Base-by-base conservation (phyloP, 2,888 invertebrate genomes). In the Macrophya annulata region DNA sequence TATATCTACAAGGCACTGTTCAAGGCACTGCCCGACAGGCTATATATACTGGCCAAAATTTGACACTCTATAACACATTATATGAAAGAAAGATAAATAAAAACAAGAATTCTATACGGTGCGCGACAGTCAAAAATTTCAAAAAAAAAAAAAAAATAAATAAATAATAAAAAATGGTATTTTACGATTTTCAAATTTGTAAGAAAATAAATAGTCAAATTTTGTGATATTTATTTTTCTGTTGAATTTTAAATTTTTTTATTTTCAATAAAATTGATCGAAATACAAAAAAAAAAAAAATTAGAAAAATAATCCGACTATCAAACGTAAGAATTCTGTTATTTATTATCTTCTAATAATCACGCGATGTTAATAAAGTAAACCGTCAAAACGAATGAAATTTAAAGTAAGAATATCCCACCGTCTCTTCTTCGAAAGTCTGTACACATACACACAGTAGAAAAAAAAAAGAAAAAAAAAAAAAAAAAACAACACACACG, bases 1-100 rank as follows among this genome's bases (percentile, higher is more conserved):
- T n/a, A 77, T 51, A 77, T 77, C 77, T 51, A 81, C 81, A 81
- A 92, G 92, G 92, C 92, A 92, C 92, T 92, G 89, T 90, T 74
- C 82, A 92, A 92, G 92, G 92, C 91, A 92, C 91, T 90, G 89
- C 90, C 91, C 90, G 88, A 88, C 88, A 90, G 90, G 89, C 89
- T 89, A 12, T 31, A 12, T 31, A 31, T 81, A 91, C 91, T 91
- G 91, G 91, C 91, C 91, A 88, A 87, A 84, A 84, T 87, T 76
- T 84, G 87, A 79, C 65, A 77, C 51, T 31, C 51, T 74, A 21
- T 74, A 21, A 31, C 43, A 74, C 10, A n/a, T 43, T 31, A 43
- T 43, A 74, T 12, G 21, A 74, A 12, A 45, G 25, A 74, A 45
- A 74, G 25, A 74, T 17, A 45, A 45, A 43, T 10, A 21, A 55